phyloP scores from a whole-genome alignment of 2,113 vertebrate species.

The Gavia stellata region DNA sequence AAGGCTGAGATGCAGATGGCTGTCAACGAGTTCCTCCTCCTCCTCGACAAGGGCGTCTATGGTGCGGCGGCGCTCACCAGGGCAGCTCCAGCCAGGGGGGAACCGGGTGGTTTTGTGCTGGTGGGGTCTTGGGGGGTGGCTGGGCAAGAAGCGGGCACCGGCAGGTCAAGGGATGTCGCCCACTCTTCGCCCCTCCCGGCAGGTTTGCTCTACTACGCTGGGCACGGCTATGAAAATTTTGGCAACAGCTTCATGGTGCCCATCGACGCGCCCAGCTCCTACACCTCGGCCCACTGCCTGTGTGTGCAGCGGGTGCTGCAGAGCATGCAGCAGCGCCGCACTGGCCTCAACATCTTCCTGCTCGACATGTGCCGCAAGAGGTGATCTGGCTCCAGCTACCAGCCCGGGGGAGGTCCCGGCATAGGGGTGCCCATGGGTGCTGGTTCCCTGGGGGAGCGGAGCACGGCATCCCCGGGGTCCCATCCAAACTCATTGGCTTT shows the following conservation, averaged over 20 bases:
- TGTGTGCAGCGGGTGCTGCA: constrained; percentile 82
- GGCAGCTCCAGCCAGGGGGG: not conserved
- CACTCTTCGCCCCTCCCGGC: not conserved
- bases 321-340: constrained; percentile 82
- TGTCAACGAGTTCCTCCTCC: constrained; percentile 80
- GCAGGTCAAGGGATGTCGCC: not conserved
- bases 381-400: not conserved
- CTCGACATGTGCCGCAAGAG: constrained; percentile 89
- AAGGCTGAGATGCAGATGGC: constrained; percentile 85
- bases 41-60: constrained; percentile 83
- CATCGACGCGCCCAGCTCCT: constrained; percentile 77
- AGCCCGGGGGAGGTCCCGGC: not conserved
- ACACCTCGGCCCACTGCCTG: constrained; percentile 80
- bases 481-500: not conserved
- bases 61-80: constrained; percentile 18
- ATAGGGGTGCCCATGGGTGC: not conserved
- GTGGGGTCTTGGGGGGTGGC: not conserved
- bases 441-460: accelerated
- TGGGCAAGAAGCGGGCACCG: not conserved
- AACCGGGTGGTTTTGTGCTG: not conserved
- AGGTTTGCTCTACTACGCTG: constrained; percentile 86
- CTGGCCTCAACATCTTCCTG: constrained; percentile 83
- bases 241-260: constrained; percentile 92
- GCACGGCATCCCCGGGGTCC: accelerated
- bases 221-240: constrained; percentile 86